A percentile compares a stretch with the other conserved stretches of the same genome.
Evolutionary conservation across 37 sponge, comb jelly and placozoan genomes (phyloP).

Genomic region (Corticium candelabrum): DNA sequence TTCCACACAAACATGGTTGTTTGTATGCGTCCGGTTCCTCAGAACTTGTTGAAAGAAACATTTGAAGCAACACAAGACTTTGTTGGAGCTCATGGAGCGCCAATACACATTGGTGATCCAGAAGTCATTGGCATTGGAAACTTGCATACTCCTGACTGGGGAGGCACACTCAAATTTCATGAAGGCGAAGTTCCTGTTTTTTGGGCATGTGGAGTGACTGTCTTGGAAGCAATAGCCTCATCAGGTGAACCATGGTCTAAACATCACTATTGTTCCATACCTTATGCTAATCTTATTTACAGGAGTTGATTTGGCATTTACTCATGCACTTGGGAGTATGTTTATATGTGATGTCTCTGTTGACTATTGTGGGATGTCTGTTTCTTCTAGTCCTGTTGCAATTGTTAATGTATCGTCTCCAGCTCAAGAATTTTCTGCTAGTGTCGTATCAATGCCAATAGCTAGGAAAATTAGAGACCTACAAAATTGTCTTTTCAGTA

Average conservation of each 20-base stretch:
- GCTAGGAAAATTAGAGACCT: no score
- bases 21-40: slow-evolving; percentile 53
- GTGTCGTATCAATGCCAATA: no score
- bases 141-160: neutral
- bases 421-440: no score
- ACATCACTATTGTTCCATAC: no score
- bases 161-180: neutral
- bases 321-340: slow-evolving; percentile 76
- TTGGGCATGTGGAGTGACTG: slow-evolving; percentile 92
- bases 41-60: slow-evolving; percentile 18
- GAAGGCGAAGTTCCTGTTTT: slow-evolving; percentile 78
- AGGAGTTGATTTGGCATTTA: slow-evolving; percentile 52
- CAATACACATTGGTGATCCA: slow-evolving; percentile 85
- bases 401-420: no score
- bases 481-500: no score
- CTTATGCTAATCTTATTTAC: no score
- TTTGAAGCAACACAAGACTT: neutral
- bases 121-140: slow-evolving; percentile 48
- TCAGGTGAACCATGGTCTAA: no score
- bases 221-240: slow-evolving; percentile 19
- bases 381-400: no score
- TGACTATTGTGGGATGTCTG: no score
- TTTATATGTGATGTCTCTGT: slow-evolving; percentile 84
- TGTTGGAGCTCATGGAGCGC: slow-evolving; percentile 60
- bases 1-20: slow-evolving; percentile 38